phyloP scores from a whole-genome alignment of 2,888 invertebrate genomes.

The Caradrina clavipalpis region DNA sequence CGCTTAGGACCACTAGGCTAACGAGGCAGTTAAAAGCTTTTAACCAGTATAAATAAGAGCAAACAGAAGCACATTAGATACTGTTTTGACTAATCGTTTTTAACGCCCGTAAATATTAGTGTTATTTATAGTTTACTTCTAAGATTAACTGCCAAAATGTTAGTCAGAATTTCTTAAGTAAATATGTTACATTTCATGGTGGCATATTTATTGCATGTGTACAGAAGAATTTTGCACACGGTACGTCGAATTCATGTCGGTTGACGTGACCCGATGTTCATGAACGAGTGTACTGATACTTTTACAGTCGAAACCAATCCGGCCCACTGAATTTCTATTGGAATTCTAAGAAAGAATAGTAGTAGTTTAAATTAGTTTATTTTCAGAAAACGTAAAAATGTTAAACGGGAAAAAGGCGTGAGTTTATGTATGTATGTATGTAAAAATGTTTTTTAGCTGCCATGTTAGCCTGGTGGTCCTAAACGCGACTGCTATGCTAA shows the following conservation, averaged over 20 bases:
- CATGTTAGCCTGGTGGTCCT: no score
- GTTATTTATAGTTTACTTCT: slow-evolving; percentile 14
- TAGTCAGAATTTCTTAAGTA: slow-evolving; percentile 33
- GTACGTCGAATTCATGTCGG: slow-evolving; percentile 27
- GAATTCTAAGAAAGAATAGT: slow-evolving; percentile 9
- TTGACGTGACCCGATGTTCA: slow-evolving; percentile 13
- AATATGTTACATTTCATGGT: slow-evolving; percentile 28
- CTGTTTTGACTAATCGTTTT: slow-evolving; percentile 12
- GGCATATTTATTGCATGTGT: slow-evolving; percentile 43
- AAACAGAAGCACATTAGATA: not conserved
- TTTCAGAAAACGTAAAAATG: no score
- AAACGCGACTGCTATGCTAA: no score
- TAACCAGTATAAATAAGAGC: not conserved
- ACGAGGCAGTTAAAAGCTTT: no score
- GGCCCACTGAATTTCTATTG: slow-evolving; percentile 12
- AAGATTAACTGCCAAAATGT: slow-evolving; percentile 33
- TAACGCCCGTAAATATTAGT: slow-evolving; percentile 23
- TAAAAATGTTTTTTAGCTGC: no score
- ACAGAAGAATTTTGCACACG: slow-evolving; percentile 54
- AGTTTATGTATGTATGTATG: no score
- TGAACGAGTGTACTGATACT: slow-evolving; percentile 26
- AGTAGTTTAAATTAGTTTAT: not conserved
- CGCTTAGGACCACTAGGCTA: no score
- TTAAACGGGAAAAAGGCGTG: no score
- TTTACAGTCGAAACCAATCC: slow-evolving; percentile 48